A percentile compares a stretch with the other conserved stretches of the same genome.
Conservation (phyloP, 2,797 vertebrate species). For the Diplodus puntazzo region DNA sequence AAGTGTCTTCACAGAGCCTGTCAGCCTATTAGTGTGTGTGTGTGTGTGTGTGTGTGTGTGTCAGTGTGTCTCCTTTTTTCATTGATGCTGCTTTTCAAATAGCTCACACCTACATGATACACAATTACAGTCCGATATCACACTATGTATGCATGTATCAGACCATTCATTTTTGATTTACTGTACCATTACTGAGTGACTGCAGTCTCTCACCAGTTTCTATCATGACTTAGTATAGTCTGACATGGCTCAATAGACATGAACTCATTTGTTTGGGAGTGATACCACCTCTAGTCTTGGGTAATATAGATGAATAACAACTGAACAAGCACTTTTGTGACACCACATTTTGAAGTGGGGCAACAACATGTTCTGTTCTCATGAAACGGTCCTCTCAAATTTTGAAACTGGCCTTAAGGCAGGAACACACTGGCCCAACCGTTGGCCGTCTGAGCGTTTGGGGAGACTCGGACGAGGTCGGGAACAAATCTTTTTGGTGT, state of each 20-base stretch:
- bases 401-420: neutral
- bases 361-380: neutral
- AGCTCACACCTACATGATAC: neutral
- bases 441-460: no score
- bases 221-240: conserved; percentile 1
- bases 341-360: neutral
- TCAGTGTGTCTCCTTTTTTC: neutral
- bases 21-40: neutral
- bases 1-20: neutral
- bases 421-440: no score
- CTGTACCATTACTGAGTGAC: neutral
- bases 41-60: no score
- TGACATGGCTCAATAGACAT: conserved; percentile 14
- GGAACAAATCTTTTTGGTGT: no score
- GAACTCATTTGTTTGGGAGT: neutral
- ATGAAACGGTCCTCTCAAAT: neutral
- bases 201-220: neutral
- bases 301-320: neutral
- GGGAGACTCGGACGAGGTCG: no score
- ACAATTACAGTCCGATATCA: neutral
- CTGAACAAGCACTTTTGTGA: neutral
- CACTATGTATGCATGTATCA: neutral
- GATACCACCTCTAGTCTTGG: neutral
- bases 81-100: neutral
- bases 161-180: neutral